Evolutionary conservation across 2,888 invertebrate species (phyloP).

Genomic region (Galeruca laticollis): DNA sequence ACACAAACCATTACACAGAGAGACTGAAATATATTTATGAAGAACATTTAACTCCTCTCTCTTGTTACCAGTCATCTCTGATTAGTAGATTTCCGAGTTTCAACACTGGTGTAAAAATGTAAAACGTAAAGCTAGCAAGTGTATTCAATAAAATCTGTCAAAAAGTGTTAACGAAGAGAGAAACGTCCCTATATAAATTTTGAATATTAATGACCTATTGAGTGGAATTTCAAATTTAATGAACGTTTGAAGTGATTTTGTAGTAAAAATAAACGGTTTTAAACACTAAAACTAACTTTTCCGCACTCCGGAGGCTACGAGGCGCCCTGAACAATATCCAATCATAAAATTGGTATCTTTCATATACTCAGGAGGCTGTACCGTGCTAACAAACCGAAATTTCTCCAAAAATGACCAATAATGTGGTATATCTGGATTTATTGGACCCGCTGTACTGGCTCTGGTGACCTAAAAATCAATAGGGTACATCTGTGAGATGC

Average conservation of each 20-base stretch:
- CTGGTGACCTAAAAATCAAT: too few relatives aligned
- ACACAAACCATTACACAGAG: not conserved
- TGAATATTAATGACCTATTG: not conserved
- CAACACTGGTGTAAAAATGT: not conserved
- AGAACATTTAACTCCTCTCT: not conserved
- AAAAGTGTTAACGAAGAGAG: not conserved
- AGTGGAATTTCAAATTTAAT: not conserved
- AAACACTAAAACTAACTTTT: too few relatives aligned
- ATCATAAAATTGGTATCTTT: too few relatives aligned
- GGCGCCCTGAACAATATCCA: too few relatives aligned
- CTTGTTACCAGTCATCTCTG: not conserved
- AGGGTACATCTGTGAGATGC: too few relatives aligned
- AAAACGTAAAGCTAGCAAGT: not conserved
- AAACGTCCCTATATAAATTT: not conserved
- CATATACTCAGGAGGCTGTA: too few relatives aligned
- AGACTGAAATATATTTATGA: not conserved
- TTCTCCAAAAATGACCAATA: too few relatives aligned
- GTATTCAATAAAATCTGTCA: not conserved
- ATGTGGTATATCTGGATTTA: too few relatives aligned
- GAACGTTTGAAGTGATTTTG: not conserved
- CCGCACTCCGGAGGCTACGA: too few relatives aligned
- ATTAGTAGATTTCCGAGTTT: not conserved
- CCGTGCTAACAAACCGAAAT: too few relatives aligned
- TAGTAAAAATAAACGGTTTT: not conserved
- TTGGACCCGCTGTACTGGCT: too few relatives aligned